Evolutionary conservation across 2,888 invertebrate genomes (phyloP).

Genomic region (Allacma fusca): DNA sequence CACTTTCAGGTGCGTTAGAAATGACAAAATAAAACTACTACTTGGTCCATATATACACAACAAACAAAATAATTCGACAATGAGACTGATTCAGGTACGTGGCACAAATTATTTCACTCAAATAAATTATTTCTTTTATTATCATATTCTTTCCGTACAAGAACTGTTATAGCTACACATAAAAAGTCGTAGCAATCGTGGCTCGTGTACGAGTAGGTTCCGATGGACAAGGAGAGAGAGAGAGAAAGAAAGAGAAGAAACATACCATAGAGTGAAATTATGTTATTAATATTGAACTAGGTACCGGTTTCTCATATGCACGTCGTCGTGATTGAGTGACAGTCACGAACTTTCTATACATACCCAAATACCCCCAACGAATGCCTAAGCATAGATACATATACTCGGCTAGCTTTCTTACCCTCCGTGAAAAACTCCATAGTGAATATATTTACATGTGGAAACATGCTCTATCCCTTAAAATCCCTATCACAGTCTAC

Average conservation of each 20-base stretch:
- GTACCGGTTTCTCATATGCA: conserved; percentile 18
- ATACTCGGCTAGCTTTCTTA: not conserved
- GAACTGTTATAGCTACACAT: no score
- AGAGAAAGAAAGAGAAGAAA: not conserved
- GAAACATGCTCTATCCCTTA: conserved; percentile 22
- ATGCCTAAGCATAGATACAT: not conserved
- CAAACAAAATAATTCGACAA: not conserved
- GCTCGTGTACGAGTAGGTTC: not conserved
- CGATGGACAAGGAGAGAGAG: not conserved
- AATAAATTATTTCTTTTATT: conserved; percentile 10
- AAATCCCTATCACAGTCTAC: conserved; percentile 12
- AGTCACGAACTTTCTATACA: conserved; percentile 31
- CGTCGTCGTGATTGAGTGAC: conserved; percentile 31
- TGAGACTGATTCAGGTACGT: not conserved
- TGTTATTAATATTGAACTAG: conserved; percentile 20
- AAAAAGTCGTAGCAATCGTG: no score
- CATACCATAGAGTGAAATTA: not conserved
- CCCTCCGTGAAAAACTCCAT: not conserved
- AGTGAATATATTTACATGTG: not conserved
- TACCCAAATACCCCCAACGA: not conserved
- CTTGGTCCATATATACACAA: not conserved
- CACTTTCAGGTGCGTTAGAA: not conserved
- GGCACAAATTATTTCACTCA: not conserved
- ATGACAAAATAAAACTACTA: conserved; percentile 1
- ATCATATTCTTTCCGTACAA: not conserved